These are phyloP conservation scores for Mormyrus iriodes DNA, from an alignment of 2,113 vertebrate species.

Conservation along the genomic window DNA sequence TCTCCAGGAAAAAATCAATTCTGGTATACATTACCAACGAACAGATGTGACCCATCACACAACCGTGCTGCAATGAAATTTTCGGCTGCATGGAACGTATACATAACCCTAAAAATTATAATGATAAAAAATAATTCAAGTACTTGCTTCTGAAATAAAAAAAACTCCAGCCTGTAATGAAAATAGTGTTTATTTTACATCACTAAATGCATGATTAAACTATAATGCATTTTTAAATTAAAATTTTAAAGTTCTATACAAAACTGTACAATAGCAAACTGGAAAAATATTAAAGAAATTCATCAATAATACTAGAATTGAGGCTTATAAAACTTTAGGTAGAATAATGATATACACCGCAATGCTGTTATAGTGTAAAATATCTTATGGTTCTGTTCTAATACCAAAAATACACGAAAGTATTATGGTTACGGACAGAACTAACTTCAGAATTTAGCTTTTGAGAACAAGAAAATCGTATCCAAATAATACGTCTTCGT, in stretches of 20 bases:
- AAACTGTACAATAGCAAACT: conserved; percentile 94
- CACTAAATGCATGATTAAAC: conserved; percentile 95
- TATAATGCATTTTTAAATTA: conserved; percentile 98
- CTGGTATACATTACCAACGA: neutral
- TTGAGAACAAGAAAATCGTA: conserved; percentile 34
- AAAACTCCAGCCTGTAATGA: conserved; percentile 93
- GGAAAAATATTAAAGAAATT: conserved; percentile 80
- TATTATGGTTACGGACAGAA: conserved; percentile 60
- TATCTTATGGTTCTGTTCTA: conserved; percentile 51
- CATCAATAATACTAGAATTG: conserved; percentile 64
- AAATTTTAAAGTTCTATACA: conserved; percentile 90
- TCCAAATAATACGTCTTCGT: conserved; percentile 32
- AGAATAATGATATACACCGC: conserved; percentile 58
- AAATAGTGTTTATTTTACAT: conserved; percentile 92
- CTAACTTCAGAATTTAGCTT: conserved; percentile 39
- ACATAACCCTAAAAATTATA: conserved; percentile 32
- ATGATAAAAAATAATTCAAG: conserved; percentile 89
- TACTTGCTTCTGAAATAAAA: conserved; percentile 91
- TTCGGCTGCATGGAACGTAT: neutral
- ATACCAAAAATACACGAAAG: conserved; percentile 53
- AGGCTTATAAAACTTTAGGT: conserved; percentile 67
- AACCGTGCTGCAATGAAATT: neutral
- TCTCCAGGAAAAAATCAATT: neutral
- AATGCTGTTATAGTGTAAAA: conserved; percentile 42
- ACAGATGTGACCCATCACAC: neutral